A percentile compares a stretch with the other conserved stretches of the same genome.
phyloP scores from a whole-genome alignment of 2,113 vertebrate species.

The Myanophis thanlyinensis region DNA sequence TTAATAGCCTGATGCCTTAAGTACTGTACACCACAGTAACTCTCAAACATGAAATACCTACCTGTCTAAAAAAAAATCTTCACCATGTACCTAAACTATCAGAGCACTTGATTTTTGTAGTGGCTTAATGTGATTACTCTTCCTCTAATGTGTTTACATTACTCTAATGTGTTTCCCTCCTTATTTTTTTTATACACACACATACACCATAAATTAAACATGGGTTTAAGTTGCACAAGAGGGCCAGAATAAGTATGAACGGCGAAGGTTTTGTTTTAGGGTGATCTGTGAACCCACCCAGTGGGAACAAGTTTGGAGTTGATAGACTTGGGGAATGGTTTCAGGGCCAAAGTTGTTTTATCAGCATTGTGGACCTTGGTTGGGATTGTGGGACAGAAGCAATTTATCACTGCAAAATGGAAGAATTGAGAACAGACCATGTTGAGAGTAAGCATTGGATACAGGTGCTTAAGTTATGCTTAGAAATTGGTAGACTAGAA shows the following conservation, averaged over 20 bases:
- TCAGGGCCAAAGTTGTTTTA: not conserved
- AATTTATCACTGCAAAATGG: not conserved
- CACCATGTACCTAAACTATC: not conserved
- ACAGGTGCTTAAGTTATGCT: not conserved
- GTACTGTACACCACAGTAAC: not conserved
- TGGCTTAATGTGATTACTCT: not conserved
- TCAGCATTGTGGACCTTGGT: not conserved
- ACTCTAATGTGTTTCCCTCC: not conserved
- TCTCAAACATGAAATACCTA: not conserved
- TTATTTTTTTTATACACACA: not conserved
- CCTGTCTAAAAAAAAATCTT: not conserved
- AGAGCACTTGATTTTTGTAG: not conserved
- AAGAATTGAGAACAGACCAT: not conserved
- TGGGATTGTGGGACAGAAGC: not conserved
- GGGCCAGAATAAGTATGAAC: not conserved
- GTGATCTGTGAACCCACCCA: not conserved
- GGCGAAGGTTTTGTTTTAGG: not conserved
- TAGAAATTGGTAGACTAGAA: not conserved
- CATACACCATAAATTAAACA: not conserved
- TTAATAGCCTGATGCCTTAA: not conserved
- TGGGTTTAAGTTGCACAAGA: not conserved
- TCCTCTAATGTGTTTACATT: not conserved
- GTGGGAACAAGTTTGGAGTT: not conserved
- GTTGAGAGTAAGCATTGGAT: not conserved
- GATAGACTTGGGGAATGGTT: not conserved